These are phyloP conservation scores for Chondrilla cf. caribensis DNA, from an alignment of 37 sponge, comb jelly and placozoan genomes.

Conservation along the genomic window DNA sequence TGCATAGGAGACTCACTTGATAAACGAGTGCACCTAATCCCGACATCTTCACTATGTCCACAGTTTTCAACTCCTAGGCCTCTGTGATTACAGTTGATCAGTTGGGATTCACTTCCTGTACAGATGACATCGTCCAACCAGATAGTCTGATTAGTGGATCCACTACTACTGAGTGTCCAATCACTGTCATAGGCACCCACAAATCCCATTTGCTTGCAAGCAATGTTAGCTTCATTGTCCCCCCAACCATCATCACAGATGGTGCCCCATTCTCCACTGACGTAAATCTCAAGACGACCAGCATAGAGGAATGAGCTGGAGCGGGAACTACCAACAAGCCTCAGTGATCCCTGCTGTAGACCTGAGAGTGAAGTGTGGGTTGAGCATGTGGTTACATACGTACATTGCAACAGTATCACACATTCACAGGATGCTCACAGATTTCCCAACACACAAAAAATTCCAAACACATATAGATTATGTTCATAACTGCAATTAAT, in stretches of 20 bases:
- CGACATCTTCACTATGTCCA: constrained; percentile 8
- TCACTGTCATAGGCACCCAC: not conserved
- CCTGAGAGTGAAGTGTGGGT: too few species aligned
- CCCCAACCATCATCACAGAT: constrained; percentile 17
- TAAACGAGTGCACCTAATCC: not conserved
- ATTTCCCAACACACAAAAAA: too few species aligned
- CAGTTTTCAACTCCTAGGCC: not conserved
- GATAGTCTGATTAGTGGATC: not conserved
- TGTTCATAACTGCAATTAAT: too few species aligned
- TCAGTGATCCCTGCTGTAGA: not conserved
- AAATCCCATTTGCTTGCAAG: constrained; percentile 8
- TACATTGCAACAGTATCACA: too few species aligned
- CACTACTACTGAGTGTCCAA: not conserved
- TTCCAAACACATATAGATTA: too few species aligned
- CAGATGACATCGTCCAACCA: constrained; percentile 12
- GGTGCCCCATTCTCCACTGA: not conserved
- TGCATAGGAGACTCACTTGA: too few species aligned
- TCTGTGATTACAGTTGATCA: not conserved
- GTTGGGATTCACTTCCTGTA: not conserved
- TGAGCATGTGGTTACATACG: too few species aligned
- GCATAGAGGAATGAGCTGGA: not conserved
- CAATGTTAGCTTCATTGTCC: not conserved
- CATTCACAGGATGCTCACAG: too few species aligned
- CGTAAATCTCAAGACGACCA: constrained; percentile 4
- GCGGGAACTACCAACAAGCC: not conserved